Evolutionary conservation across 2,113 vertebrate species (phyloP), one percentile per base, ranked within the genome.

Genomic region (Platysternon megacephalum): DNA sequence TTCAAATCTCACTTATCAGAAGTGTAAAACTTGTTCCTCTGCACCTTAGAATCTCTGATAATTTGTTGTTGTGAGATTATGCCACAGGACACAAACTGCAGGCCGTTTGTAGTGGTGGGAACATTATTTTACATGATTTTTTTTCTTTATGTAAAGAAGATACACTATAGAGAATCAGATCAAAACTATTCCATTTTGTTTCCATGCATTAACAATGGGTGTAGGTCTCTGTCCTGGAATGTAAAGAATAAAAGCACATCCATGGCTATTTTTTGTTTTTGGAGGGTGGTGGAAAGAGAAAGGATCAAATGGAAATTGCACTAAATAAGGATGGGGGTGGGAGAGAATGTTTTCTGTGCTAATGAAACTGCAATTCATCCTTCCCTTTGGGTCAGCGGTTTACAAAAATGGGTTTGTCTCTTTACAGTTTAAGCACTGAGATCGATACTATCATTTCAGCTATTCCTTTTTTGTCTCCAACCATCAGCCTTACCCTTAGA

Each of bases 1-100:
- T 96, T 92, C 79, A 87, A 94, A 93, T 96, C 88, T 96, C 94
- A 97, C 95, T 88, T 96, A 93, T 93, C 53, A 82, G 79, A 97
- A 97, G 88, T 93, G 93, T 83, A 93, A 94, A 96, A 91, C 49
- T 84, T 86, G 72, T 94, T 97, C 86, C 92, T 97, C 96, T 95
- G 94, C 85, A 94, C 94, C 83, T 97, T 96, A 80, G 76, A 84
- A 92, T 97, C 65, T 97, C 85, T 88, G 91, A 97, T 86, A 96
- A 95, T 84, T 95, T 93, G 87, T 55, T 96, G 11, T 87, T 95
- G 93, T 97, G 96, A 97, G 93, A 96, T 95, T 95, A 82, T 81
- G 19, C 93, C 87, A 91, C 89, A 96, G 84, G 61, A 94, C 85
- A 80, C 88, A 93, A 83, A 90, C 49, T 90, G 21, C 55, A 86